A percentile compares a stretch with the other conserved stretches of the same genome.
Evolutionary conservation across 1,140 invertebrate genomes (phyloP).

Genomic region (Gonioctena quinquepunctata): DNA sequence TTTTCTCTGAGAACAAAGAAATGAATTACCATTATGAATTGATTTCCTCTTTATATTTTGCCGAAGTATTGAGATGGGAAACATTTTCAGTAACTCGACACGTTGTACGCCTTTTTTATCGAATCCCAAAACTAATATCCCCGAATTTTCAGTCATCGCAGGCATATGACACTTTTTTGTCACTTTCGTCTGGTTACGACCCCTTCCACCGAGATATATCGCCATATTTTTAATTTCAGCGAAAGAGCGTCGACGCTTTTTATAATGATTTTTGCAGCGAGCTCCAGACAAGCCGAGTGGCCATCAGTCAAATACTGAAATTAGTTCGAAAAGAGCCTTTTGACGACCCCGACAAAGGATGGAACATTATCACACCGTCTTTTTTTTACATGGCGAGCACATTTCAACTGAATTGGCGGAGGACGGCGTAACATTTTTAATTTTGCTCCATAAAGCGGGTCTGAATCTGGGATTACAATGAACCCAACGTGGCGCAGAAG

Average conservation of each 20-base stretch:
- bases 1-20: too few relatives aligned
- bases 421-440: conserved; percentile 4
- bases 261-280: not conserved
- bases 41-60: too few relatives aligned
- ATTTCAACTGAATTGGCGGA: conserved; percentile 4
- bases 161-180: too few relatives aligned
- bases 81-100: too few relatives aligned
- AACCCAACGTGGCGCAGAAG: too few relatives aligned
- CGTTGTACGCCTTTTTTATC: too few relatives aligned
- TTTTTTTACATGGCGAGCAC: not conserved
- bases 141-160: too few relatives aligned
- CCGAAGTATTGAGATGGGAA: too few relatives aligned
- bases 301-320: not conserved
- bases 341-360: conserved; percentile 4
- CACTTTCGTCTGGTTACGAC: too few relatives aligned
- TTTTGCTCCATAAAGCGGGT: not conserved
- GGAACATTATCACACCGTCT: not conserved
- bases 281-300: not conserved
- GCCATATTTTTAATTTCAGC: not conserved
- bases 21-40: too few relatives aligned
- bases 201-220: too few relatives aligned
- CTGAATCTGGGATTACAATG: not conserved
- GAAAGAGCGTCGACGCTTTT: not conserved
- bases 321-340: not conserved
- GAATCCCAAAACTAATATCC: too few relatives aligned